Conservation (phyloP, 2,797 vertebrate genomes). For the Avahi laniger region DNA sequence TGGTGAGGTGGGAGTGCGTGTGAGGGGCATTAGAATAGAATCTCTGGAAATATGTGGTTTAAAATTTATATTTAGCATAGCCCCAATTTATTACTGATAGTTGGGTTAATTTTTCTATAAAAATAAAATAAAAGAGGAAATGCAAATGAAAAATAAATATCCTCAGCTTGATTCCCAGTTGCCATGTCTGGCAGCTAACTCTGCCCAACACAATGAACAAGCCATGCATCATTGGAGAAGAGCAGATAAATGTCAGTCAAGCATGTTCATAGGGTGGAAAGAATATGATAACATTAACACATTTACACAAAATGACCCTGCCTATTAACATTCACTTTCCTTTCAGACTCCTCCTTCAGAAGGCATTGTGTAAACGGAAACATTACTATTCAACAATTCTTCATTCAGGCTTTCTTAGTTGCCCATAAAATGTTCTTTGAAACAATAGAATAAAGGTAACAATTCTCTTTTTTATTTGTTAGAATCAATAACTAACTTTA, state of each 20-base stretch:
- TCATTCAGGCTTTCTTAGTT: neutral
- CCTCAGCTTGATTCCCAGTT: constrained; percentile 75
- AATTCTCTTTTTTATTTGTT: neutral
- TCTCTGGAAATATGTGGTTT: neutral
- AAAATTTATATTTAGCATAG: neutral
- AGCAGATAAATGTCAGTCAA: constrained; percentile 79
- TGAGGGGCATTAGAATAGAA: neutral
- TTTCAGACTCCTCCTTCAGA: neutral
- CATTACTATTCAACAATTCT: neutral
- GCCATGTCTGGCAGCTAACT: constrained; percentile 79
- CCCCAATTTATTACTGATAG: constrained; percentile 41
- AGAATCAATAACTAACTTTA: neutral
- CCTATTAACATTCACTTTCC: neutral
- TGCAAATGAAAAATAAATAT: constrained; percentile 78
- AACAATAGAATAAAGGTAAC: neutral
- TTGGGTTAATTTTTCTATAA: constrained; percentile 66
- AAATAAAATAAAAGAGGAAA: constrained; percentile 78
- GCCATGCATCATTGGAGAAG: constrained; percentile 78
- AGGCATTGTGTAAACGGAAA: neutral
- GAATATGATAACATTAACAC: constrained; percentile 78
- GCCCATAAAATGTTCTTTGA: neutral
- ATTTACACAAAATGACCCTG: neutral
- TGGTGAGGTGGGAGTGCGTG: too few species aligned
- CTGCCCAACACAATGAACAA: constrained; percentile 78
- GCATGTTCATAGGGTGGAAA: constrained; percentile 76